Evolutionary conservation across 2,888 invertebrate species (phyloP).

Genomic region (Drosophila demipolita): DNA sequence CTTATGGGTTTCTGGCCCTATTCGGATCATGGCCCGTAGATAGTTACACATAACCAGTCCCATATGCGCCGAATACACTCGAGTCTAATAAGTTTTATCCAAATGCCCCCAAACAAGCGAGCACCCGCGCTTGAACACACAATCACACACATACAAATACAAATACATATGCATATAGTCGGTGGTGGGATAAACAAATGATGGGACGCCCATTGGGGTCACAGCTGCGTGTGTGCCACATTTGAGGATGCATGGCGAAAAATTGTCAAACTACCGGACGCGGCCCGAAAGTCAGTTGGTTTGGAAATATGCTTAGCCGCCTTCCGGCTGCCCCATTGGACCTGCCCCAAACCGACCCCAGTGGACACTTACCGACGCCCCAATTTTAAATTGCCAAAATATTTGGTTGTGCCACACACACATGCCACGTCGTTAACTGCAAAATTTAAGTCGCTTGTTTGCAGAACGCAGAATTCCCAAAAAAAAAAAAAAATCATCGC

Average conservation of each 20-base stretch:
- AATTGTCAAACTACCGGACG: conserved; percentile 76
- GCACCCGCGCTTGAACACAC: conserved; percentile 32
- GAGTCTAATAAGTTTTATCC: conserved; percentile 79
- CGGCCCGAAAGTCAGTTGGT: conserved; percentile 70
- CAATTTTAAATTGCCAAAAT: conserved; percentile 79
- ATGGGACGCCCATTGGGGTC: conserved; percentile 56
- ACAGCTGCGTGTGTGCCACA: conserved; percentile 69
- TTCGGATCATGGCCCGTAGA: conserved; percentile 49
- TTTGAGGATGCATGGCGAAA: conserved; percentile 64
- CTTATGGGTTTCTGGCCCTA: conserved; percentile 13
- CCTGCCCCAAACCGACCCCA: conserved; percentile 4
- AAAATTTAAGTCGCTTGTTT: conserved; percentile 51
- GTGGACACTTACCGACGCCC: conserved; percentile 35
- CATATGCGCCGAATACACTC: conserved; percentile 74
- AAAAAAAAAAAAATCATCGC: conserved; percentile 26
- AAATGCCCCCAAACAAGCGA: conserved; percentile 64
- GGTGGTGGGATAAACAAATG: conserved; percentile 72
- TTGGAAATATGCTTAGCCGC: conserved; percentile 69
- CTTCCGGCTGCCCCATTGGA: conserved; percentile 36
- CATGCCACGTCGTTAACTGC: conserved; percentile 35
- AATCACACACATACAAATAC: conserved; percentile 21
- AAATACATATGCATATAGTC: conserved; percentile 20
- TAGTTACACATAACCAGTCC: conserved; percentile 51
- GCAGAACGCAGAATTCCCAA: not conserved
- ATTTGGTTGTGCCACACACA: conserved; percentile 57